phyloP scores from a whole-genome alignment of 1,140 invertebrate genomes.

The Ceratoteleas bidentatus region DNA sequence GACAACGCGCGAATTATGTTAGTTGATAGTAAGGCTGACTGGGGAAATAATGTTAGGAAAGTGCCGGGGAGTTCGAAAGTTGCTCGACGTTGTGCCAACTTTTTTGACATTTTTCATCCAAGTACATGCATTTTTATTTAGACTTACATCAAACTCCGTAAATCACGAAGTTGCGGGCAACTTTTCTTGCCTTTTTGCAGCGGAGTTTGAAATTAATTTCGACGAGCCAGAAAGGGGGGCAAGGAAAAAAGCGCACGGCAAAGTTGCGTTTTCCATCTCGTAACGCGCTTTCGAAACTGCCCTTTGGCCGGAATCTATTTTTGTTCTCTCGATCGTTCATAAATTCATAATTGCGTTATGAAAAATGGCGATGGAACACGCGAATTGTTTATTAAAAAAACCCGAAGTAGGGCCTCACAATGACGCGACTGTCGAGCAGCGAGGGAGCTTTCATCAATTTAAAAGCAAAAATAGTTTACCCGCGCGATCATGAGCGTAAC shows the following conservation, averaged over 20 bases:
- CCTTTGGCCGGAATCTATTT: conserved; percentile 24
- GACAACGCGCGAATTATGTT: conserved; percentile 50
- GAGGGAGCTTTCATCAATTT: conserved; percentile 53
- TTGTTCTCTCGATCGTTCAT: conserved; percentile 25
- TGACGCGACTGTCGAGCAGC: conserved; percentile 23
- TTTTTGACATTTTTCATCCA: conserved; percentile 63
- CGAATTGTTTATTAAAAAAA: conserved; percentile 50
- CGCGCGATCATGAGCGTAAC: conserved; percentile 54
- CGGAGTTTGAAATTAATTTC: conserved; percentile 34
- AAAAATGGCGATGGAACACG: conserved; percentile 36
- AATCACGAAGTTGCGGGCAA: conserved; percentile 48
- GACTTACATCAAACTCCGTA: conserved; percentile 63
- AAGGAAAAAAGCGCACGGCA: conserved; percentile 5
- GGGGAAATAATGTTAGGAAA: conserved; percentile 63
- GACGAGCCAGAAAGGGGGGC: neutral
- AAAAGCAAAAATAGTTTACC: conserved; percentile 61
- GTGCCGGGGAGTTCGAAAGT: conserved; percentile 50
- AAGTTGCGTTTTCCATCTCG: conserved; percentile 6
- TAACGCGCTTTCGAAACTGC: conserved; percentile 18
- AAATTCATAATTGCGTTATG: conserved; percentile 50
- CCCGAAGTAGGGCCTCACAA: conserved; percentile 24
- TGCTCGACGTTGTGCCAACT: conserved; percentile 47
- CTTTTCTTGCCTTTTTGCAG: conserved; percentile 18
- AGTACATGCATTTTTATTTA: conserved; percentile 64
- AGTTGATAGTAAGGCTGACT: conserved; percentile 61